Conservation (phyloP, 2,797 vertebrate genomes). For the Mareca strepera region DNA sequence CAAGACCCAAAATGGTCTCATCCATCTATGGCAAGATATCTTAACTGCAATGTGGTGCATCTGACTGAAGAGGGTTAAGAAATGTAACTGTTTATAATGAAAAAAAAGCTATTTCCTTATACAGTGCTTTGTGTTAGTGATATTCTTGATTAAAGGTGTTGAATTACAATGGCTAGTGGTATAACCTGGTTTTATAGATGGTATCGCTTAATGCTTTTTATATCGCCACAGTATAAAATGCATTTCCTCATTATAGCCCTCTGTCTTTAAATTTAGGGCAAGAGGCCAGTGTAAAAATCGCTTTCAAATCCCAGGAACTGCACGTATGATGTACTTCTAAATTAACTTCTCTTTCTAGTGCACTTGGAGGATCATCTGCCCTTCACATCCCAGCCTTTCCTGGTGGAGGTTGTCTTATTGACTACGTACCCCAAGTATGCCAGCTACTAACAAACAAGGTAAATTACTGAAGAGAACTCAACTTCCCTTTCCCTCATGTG, state of each 20-base stretch:
- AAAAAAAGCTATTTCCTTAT: background rate
- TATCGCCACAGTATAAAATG: background rate
- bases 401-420: constrained; percentile 95
- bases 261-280: background rate
- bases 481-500: background rate
- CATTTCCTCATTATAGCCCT: background rate
- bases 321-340: background rate
- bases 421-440: constrained; percentile 98
- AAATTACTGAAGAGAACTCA: constrained; percentile 11
- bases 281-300: background rate
- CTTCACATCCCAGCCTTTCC: constrained; percentile 97
- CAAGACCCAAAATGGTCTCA: background rate
- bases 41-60: background rate
- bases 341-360: constrained; percentile 81
- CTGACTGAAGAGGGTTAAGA: background rate
- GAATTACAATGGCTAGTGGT: background rate
- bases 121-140: constrained; percentile 1
- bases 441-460: constrained; percentile 98
- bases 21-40: background rate
- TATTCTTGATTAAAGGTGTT: background rate
- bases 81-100: background rate
- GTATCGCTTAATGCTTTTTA: background rate
- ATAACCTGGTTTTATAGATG: background rate
- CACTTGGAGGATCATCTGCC: constrained; percentile 94
- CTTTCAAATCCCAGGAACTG: background rate